phyloP scores from a whole-genome alignment of 2,888 invertebrate species.

The Pyrrhia umbra region DNA sequence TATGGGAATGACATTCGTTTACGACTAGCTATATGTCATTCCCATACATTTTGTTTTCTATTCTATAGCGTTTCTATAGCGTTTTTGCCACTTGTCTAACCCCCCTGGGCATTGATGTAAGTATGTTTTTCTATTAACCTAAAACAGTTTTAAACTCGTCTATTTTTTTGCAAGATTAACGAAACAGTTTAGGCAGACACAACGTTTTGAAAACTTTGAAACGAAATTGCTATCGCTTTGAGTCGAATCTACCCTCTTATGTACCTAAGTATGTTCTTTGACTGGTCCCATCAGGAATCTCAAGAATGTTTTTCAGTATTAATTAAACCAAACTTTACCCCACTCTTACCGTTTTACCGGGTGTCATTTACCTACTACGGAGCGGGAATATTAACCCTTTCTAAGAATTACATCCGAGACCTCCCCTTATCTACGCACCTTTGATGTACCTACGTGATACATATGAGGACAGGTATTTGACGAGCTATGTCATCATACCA shows the following conservation, averaged over 20 bases:
- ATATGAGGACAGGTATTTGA: slow-evolving; percentile 68
- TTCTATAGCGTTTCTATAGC: too few relatives aligned
- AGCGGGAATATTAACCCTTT: slow-evolving; percentile 75
- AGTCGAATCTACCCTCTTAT: neutral
- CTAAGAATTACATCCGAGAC: slow-evolving; percentile 68
- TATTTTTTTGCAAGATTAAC: too few relatives aligned
- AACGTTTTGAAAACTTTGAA: neutral
- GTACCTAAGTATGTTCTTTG: neutral
- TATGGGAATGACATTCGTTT: too few relatives aligned
- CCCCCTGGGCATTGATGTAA: too few relatives aligned
- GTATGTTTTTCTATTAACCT: too few relatives aligned
- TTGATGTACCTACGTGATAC: slow-evolving; percentile 80
- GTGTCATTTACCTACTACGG: slow-evolving; percentile 69
- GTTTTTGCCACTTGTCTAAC: too few relatives aligned
- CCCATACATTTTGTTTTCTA: too few relatives aligned
- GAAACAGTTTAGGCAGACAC: neutral
- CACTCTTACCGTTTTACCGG: slow-evolving; percentile 67
- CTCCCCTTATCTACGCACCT: slow-evolving; percentile 62
- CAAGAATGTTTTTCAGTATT: slow-evolving; percentile 22
- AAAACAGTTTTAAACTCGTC: too few relatives aligned
- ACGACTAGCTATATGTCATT: too few relatives aligned
- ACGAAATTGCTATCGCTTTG: neutral
- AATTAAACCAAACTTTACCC: slow-evolving; percentile 27
- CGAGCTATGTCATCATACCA: slow-evolving; percentile 57
- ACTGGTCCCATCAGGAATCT: neutral